Conservation (phyloP, 1,140 invertebrate genomes). For the Elysia chlorotica region DNA sequence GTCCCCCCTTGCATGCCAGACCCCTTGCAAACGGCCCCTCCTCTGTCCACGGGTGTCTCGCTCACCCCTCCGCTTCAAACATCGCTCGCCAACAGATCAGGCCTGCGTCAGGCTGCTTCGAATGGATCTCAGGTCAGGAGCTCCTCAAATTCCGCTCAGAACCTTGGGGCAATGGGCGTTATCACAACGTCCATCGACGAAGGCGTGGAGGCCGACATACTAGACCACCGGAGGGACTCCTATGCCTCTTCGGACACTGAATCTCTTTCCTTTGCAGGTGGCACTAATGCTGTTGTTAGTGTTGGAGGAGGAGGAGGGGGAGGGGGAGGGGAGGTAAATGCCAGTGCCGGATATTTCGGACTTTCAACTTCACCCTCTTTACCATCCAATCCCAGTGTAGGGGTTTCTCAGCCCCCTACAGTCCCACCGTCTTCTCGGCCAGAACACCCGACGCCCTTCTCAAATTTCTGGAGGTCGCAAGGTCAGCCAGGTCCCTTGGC, state of each 20-base stretch:
- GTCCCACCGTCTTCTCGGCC: not conserved
- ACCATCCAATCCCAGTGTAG: too few species aligned
- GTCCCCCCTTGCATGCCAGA: constrained; percentile 40
- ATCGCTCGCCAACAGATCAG: too few species aligned
- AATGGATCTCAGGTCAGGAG: too few species aligned
- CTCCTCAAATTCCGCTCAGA: too few species aligned
- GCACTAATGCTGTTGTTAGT: too few species aligned
- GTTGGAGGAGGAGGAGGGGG: too few species aligned
- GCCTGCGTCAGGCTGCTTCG: too few species aligned
- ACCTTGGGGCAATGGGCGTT: constrained; percentile 36
- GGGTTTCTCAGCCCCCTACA: too few species aligned
- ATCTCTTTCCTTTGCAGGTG: too few species aligned
- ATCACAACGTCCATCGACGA: constrained; percentile 64
- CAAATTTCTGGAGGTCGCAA: not conserved
- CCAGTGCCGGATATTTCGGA: too few species aligned
- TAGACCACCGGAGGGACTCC: constrained; percentile 34
- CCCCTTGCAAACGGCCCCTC: constrained; percentile 25
- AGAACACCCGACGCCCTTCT: not conserved
- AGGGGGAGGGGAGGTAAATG: not conserved
- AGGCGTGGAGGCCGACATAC: constrained; percentile 63
- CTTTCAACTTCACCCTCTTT: too few species aligned
- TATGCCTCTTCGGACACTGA: constrained; percentile 10
- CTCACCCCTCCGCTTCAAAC: too few species aligned
- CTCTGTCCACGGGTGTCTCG: not conserved
- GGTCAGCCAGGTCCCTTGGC: constrained; percentile 38